Evolutionary conservation across 92 coral and sea anemone genomes (phyloP).

Genomic region (Paramuricea clavata): DNA sequence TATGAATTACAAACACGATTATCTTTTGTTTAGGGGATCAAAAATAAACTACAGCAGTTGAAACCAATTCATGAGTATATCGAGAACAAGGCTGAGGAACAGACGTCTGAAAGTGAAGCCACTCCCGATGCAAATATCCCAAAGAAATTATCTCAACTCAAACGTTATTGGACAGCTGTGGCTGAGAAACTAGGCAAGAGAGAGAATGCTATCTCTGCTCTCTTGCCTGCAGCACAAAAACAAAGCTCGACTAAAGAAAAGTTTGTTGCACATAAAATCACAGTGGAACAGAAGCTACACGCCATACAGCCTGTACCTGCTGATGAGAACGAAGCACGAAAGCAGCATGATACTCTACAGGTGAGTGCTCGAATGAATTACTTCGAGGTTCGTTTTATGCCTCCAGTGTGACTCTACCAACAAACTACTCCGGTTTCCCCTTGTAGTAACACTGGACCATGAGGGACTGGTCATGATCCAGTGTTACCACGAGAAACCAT

Average conservation of each 20-base stretch:
- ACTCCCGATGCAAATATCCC: slow-evolving; percentile 81
- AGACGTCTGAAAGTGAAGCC: slow-evolving; percentile 70
- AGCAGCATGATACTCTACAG: slow-evolving; percentile 67
- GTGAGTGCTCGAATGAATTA: slow-evolving; percentile 5
- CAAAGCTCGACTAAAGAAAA: slow-evolving; percentile 79
- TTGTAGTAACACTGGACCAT: no score
- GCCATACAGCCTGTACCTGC: slow-evolving; percentile 88
- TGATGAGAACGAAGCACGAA: slow-evolving; percentile 65
- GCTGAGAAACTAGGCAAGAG: slow-evolving; percentile 72
- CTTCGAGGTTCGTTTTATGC: no score
- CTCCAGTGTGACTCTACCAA: no score
- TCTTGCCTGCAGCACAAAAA: slow-evolving; percentile 92
- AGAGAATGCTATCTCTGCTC: slow-evolving; percentile 77
- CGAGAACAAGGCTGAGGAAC: slow-evolving; percentile 83
- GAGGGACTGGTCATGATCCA: no score
- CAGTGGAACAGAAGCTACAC: slow-evolving; percentile 81
- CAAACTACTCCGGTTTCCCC: no score
- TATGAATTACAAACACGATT: not conserved
- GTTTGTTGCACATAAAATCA: slow-evolving; percentile 80
- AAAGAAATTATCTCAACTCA: slow-evolving; percentile 75
- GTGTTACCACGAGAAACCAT: no score
- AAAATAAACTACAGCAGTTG: slow-evolving; percentile 83
- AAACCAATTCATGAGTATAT: slow-evolving; percentile 83
- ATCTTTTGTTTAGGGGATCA: slow-evolving; percentile 69
- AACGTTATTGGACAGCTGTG: slow-evolving; percentile 80